Conservation (phyloP, 2,113 vertebrate species). For the Hippocampus barbouri region DNA sequence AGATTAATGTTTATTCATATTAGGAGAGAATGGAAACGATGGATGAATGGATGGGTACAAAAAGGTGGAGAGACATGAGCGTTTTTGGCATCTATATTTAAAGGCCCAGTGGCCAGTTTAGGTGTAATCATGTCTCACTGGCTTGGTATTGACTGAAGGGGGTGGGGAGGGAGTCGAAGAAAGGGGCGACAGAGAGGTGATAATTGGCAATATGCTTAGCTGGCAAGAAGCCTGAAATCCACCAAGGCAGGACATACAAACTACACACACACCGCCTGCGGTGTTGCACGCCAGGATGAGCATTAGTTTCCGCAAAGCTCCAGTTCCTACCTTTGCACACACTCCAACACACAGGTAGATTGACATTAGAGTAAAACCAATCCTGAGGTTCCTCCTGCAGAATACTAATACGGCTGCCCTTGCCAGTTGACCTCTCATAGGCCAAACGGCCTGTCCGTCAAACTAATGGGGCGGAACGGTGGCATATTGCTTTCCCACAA, state of each 20-base stretch:
- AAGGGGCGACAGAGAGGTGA: constrained; percentile 47
- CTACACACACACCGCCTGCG: constrained; percentile 22
- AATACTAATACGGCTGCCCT: constrained; percentile 71
- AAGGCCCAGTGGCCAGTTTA: constrained; percentile 42
- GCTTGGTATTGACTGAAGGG: constrained; percentile 37
- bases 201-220: constrained; percentile 70
- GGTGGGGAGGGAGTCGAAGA: constrained; percentile 7
- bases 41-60: constrained; percentile 28
- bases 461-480: constrained; percentile 73
- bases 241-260: constrained; percentile 47
- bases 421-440: constrained; percentile 73
- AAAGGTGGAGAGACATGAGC: constrained; percentile 30
- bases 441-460: constrained; percentile 71
- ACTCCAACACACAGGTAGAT: constrained; percentile 40
- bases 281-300: constrained; percentile 36
- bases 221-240: constrained; percentile 56
- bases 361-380: constrained; percentile 66
- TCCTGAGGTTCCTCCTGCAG: constrained; percentile 53
- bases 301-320: constrained; percentile 32
- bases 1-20: constrained; percentile 44
- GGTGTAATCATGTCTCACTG: constrained; percentile 48
- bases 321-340: constrained; percentile 13
- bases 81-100: constrained; percentile 41
- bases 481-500: constrained; percentile 74
- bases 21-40: constrained; percentile 16